Percentiles rank a stretch among this genome's conserved stretches.
These are phyloP conservation scores for Dreissena polymorpha DNA, from an alignment of 1,140 invertebrate genomes.

Conservation along the genomic window DNA sequence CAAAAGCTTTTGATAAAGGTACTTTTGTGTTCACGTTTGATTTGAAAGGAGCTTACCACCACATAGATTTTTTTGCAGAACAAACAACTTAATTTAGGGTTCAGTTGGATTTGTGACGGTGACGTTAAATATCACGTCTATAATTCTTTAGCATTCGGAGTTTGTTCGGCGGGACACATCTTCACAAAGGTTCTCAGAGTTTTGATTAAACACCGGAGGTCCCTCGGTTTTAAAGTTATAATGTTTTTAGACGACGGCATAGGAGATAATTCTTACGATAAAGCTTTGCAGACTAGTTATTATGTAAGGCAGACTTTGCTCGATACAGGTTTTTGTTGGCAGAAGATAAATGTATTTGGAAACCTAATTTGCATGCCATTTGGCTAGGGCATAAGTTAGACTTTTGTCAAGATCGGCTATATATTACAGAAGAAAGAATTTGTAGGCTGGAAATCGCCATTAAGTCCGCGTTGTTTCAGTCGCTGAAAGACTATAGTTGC, in stretches of 20 bases:
- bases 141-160: no score
- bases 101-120: no score
- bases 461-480: background rate
- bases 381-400: constrained; percentile 46
- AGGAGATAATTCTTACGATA: background rate
- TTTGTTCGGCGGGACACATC: no score
- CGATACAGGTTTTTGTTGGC: constrained; percentile 40
- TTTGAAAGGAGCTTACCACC: no score
- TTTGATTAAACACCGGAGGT: no score
- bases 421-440: constrained; percentile 16
- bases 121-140: no score
- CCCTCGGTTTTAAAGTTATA: background rate
- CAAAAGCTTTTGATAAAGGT: no score
- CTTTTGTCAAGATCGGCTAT: constrained; percentile 14
- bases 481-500: background rate
- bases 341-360: constrained; percentile 41
- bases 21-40: no score
- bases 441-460: background rate
- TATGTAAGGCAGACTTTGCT: background rate
- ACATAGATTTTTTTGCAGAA: no score
- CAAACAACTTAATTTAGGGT: no score
- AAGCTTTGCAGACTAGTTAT: background rate
- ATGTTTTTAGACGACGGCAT: constrained; percentile 50
- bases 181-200: no score
- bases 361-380: background rate